phyloP scores from a whole-genome alignment of 2,797 vertebrate genomes.

The Chloroceryle amazona region DNA sequence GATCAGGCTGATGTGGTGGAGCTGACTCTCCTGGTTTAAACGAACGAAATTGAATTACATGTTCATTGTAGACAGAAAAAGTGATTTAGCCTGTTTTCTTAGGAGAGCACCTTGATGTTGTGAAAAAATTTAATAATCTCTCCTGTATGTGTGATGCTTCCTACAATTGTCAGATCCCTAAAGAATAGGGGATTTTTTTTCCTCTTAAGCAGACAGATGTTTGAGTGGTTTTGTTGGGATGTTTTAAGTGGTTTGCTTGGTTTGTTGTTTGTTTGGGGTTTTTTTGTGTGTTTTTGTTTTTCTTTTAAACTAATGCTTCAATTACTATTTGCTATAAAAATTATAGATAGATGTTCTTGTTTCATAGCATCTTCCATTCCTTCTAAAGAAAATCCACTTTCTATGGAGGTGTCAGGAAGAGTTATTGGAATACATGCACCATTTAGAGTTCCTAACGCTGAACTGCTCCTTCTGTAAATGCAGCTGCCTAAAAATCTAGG shows the following conservation, averaged over 20 bases:
- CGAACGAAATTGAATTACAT: background rate
- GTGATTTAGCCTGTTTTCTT: background rate
- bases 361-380: background rate
- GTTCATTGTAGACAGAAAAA: constrained; percentile 14
- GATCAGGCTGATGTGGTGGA: background rate
- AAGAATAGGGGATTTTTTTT: background rate
- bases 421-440: background rate
- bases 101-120: background rate
- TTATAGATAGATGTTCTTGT: background rate
- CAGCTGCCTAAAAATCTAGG: background rate
- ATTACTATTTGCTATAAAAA: background rate
- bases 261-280: too few species aligned
- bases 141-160: background rate
- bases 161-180: background rate
- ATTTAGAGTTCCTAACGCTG: background rate
- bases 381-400: background rate
- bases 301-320: background rate
- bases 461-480: background rate
- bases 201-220: background rate
- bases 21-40: background rate
- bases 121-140: background rate
- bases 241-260: too few species aligned
- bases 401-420: background rate
- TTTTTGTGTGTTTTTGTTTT: background rate
- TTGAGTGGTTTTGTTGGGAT: background rate